Percentiles rank a stretch among this genome's conserved stretches.
phyloP scores from a whole-genome alignment of 1,140 invertebrate species.

The Phortica variegata region DNA sequence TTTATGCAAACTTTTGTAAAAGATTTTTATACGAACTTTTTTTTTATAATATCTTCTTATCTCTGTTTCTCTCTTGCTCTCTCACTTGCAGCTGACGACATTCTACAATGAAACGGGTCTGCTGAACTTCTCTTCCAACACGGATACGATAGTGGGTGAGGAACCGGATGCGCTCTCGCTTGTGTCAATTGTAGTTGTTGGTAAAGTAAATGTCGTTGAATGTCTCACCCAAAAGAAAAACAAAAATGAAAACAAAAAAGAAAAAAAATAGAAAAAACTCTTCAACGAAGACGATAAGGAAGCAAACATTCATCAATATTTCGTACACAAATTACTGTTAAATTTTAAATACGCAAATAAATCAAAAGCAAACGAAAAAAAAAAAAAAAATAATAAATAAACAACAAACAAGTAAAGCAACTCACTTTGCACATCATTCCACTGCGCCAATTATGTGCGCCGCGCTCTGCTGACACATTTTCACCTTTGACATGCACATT shows the following conservation, averaged over 20 bases:
- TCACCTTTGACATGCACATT: constrained; percentile 6
- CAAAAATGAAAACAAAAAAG: no score
- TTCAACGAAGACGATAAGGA: no score
- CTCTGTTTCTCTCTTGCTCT: not conserved
- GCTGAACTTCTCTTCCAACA: constrained; percentile 51
- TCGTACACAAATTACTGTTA: no score
- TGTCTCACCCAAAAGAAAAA: constrained; percentile 28
- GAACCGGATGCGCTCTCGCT: constrained; percentile 70
- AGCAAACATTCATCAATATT: no score
- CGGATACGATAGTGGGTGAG: constrained; percentile 64
- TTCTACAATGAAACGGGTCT: constrained; percentile 56
- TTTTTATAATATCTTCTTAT: no score
- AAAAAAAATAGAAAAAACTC: no score
- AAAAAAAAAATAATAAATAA: constrained; percentile 8
- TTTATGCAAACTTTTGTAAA: no score
- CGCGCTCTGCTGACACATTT: no score
- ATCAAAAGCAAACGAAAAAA: not conserved
- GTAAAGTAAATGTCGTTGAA: constrained; percentile 63
- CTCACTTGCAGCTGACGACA: constrained; percentile 45
- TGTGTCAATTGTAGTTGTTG: constrained; percentile 71
- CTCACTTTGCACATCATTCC: not conserved
- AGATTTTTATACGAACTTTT: no score
- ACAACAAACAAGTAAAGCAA: constrained; percentile 7
- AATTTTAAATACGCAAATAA: no score
- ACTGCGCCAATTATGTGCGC: no score